Evolutionary conservation across 2,113 vertebrate species (phyloP), one percentile per base, ranked within the genome.

Genomic region (Tauraco erythrolophus): DNA sequence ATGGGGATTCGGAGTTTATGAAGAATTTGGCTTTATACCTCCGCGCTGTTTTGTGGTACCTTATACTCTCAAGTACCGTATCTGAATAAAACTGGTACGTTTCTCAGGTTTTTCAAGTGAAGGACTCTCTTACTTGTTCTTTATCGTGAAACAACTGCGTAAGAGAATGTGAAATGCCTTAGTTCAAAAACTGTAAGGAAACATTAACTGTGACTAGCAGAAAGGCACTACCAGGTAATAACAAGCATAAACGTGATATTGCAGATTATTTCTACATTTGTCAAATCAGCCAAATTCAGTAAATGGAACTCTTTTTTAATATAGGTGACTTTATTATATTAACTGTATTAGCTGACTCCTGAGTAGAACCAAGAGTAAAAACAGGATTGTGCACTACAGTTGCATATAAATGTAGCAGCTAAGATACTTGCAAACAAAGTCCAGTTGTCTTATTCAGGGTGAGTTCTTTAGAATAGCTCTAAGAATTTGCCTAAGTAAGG

Each of bases 61-160:
- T 70, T 28, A 9, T 25, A n/a, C 8, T 43, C 60, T 91, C 53
- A 75, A 50, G 82, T 69, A 30, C 28, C 22, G 2, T 19, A 33
- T 65, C 41, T 89, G 65, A 78, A n/a, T 75, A 56, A 69, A 75
- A 66, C 54, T 76, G 60, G 11, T 75, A 74, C 4, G 0, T 82
- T 92, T 87, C 92, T 96, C 94, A 95, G 92, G 84, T 77, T 71
- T 93, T 89, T 87, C 17, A 64, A 35, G n/a, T 78, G 54, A 84
- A 90, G 51, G 19, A 41, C 21, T 51, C 9, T 77, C 6, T 70
- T 41, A 45, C n/a, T 94, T 81, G 28, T 66, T 89, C 30, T 62
- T 89, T 62, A 12, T 82, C 14, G 8, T 64, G 64, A 76, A 65
- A 35, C 61, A 92, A 6, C 61, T 54, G 25, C 1, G 0, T 70